Conservation (phyloP, 2,797 vertebrate genomes). For the Scolopax bukidnonensis region DNA sequence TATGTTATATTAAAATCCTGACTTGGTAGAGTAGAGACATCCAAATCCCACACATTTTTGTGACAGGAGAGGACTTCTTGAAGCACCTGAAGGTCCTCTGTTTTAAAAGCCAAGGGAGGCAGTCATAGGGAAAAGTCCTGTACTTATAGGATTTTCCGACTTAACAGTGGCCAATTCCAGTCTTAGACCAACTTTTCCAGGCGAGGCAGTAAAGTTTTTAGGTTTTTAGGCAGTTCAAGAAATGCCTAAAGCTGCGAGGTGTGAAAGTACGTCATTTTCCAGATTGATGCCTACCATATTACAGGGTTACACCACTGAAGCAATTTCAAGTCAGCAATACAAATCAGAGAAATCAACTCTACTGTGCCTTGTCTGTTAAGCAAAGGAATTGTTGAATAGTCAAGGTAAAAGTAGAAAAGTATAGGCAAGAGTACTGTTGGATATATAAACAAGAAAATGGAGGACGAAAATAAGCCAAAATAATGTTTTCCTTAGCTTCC, state of each 20-base stretch:
- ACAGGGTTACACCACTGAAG: not conserved
- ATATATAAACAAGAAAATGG: not conserved
- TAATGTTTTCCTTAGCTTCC: not conserved
- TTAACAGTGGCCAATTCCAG: not conserved
- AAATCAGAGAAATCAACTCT: not conserved
- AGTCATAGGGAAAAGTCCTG: not conserved
- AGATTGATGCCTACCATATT: not conserved
- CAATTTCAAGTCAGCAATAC: not conserved
- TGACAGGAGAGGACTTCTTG: not conserved
- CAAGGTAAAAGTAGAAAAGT: not conserved
- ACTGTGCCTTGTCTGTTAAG: not conserved
- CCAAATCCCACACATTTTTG: not conserved
- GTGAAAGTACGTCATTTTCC: not conserved
- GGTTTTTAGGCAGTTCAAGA: not conserved
- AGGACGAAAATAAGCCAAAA: not conserved
- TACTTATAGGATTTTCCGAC: not conserved
- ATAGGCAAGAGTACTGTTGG: not conserved
- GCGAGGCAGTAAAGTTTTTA: not conserved
- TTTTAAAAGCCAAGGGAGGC: not conserved
- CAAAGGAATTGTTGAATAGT: not conserved
- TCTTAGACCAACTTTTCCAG: not conserved
- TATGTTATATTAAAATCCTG: not conserved
- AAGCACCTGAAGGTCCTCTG: not conserved
- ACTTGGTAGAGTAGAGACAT: not conserved
- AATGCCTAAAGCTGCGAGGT: not conserved